Percentiles rank a stretch among this genome's conserved stretches.
Evolutionary conservation across 2,888 invertebrate species (phyloP).

Genomic region (Sarcophaga subvicina): DNA sequence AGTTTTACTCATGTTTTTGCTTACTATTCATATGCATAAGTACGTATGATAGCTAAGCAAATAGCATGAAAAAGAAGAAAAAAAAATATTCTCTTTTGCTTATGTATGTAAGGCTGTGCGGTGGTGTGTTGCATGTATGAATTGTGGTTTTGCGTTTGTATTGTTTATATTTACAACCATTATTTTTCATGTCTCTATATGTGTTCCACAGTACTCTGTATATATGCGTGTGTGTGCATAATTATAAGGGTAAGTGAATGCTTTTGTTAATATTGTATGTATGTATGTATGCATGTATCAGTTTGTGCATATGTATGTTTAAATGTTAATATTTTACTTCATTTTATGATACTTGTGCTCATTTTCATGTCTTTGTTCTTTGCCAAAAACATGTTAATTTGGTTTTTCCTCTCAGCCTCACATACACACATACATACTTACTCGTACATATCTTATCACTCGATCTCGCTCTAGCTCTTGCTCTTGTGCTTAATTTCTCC

Average conservation of each 20-base stretch:
- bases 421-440: neutral
- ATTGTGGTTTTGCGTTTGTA: neutral
- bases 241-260: neutral
- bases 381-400: slow-evolving; percentile 1
- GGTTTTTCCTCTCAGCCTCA: neutral
- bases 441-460: neutral
- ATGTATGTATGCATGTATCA: neutral
- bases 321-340: neutral
- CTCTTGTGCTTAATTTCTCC: neutral
- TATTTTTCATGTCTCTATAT: neutral
- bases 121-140: neutral
- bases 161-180: neutral
- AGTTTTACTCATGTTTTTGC: too few species aligned
- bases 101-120: neutral
- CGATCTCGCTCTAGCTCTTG: neutral
- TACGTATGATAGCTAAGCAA: neutral
- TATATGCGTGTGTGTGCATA: neutral
- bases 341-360: neutral
- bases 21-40: too few species aligned
- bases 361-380: neutral
- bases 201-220: neutral
- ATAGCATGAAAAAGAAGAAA: neutral
- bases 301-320: neutral
- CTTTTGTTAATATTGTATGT: neutral
- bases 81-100: neutral